Conservation (phyloP, 2,113 vertebrate genomes). For the Xiphorhynchus elegans region DNA sequence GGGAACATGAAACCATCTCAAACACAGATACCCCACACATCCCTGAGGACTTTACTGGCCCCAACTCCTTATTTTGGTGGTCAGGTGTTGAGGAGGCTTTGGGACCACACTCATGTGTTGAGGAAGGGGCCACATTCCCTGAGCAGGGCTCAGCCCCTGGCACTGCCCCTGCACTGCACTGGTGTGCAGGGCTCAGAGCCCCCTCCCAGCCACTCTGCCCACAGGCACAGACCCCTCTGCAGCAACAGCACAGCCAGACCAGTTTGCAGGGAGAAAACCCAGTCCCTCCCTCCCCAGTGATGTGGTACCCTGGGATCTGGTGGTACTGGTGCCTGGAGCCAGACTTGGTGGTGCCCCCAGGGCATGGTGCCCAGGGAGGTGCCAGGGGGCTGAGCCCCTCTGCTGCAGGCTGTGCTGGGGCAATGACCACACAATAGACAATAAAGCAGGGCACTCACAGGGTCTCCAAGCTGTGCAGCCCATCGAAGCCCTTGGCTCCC, state of each 20-base stretch:
- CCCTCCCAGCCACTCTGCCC: background rate
- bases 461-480: slow-evolving; percentile 91
- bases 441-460: slow-evolving; percentile 83
- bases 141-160: background rate
- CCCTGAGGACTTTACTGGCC: background rate
- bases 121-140: background rate
- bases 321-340: background rate
- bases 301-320: background rate
- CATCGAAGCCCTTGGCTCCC: slow-evolving; percentile 89
- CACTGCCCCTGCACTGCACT: background rate
- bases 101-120: accelerated
- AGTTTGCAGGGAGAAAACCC: background rate
- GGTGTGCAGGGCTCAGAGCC: background rate
- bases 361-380: accelerated
- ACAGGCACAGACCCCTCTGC: background rate
- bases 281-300: background rate
- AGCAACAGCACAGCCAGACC: background rate
- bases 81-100: background rate
- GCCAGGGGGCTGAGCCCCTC: background rate
- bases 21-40: background rate
- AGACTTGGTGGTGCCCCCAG: background rate
- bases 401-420: background rate
- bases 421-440: background rate
- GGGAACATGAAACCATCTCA: background rate
- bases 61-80: background rate